Base-by-base conservation (phyloP, 1,140 invertebrate genomes). In the Aphelenchoides besseyi region DNA sequence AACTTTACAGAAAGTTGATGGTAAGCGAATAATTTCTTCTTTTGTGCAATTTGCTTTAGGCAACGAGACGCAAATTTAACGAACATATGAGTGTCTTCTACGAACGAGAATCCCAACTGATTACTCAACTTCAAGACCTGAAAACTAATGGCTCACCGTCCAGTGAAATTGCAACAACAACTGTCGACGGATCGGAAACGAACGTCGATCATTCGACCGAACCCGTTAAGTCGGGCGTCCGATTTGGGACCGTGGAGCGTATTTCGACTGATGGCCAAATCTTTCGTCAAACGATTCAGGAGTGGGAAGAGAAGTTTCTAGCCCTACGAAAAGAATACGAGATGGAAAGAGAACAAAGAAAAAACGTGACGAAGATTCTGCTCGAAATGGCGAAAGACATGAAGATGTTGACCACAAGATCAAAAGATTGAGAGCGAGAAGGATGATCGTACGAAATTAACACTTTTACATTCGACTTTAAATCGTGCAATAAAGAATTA, bases 201-300 rank as follows among this genome's bases (percentile, higher is more conserved):
- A 59, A 33, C 55, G 55, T 8, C 26, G 18, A 59, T 12, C 41
- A 12, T 48, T 48, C 41, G 41, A 23, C 41, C 23, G 41, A 12
- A 12, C 41, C 41, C 41, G 12, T 23, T 23, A 5, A 59, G 18
- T 33, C 55, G 55, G 5, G 5, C 5, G 55, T 59, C 18, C 55
- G 55, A 8, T 59, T 59, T 33, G 55, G 55, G 12, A 33, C 55
- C 18, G 18, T 59, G 5, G 55, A 59, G 18, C 55, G 55, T 33
- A 59, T 59, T 23, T 59, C 55, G 55, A 8, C 55, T 5, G 55
- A 59, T 23, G 55, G 55, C 18, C 55, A 33, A 28, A 23, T 59
- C 55, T 8, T 8, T 33, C 55, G 55, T 33, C 55, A 33, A 5
- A 33, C 55, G 5, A 28, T 59, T 28, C 5, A 28, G 5, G 55